These are phyloP conservation scores for Ariopsis seemanni DNA, from an alignment of 2,113 vertebrate genomes.

Conservation along the genomic window DNA sequence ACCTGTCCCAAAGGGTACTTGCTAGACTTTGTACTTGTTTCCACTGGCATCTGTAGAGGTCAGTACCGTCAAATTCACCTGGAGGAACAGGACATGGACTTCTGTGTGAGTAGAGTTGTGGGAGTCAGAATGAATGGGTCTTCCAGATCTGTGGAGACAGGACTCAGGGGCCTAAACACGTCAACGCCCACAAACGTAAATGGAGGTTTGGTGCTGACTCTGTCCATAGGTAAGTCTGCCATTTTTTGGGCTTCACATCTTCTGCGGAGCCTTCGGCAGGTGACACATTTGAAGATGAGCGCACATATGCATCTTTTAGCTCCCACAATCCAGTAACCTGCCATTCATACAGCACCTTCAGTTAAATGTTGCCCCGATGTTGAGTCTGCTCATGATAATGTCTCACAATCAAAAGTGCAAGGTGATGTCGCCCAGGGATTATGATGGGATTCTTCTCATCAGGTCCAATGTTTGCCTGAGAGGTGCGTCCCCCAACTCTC, in stretches of 20 bases:
- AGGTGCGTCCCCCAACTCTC: background rate
- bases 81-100: too few relatives aligned
- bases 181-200: too few relatives aligned
- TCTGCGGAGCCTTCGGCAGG: background rate
- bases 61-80: too few relatives aligned
- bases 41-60: background rate
- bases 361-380: background rate
- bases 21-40: too few relatives aligned
- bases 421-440: background rate
- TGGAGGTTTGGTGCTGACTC: too few relatives aligned
- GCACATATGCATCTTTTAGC: constrained; percentile 8
- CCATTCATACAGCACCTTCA: background rate
- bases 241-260: background rate
- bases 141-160: background rate
- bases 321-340: constrained; percentile 17
- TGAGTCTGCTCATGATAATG: constrained; percentile 12
- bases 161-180: background rate
- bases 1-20: background rate
- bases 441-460: background rate
- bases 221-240: constrained; percentile 4
- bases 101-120: too few relatives aligned
- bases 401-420: constrained; percentile 17
- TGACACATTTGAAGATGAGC: constrained; percentile 6
- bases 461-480: background rate
- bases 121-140: background rate